Percentiles rank a stretch among this genome's conserved stretches.
Conservation (phyloP, 2,113 vertebrate species). For the Toxostoma redivivum region DNA sequence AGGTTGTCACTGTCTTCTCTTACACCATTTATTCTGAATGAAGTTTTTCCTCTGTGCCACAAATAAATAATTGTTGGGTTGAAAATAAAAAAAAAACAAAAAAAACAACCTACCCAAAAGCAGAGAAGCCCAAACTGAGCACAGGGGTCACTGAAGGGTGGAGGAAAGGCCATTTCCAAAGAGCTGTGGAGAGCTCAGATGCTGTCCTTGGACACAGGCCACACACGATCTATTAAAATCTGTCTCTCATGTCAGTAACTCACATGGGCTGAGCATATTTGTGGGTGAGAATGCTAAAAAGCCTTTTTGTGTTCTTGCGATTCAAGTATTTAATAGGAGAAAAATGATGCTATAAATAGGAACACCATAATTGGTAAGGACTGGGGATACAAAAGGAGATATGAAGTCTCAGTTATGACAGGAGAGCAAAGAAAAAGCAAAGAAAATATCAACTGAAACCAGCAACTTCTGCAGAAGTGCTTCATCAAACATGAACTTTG, state of each 20-base stretch:
- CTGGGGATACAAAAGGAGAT: slow-evolving; percentile 10
- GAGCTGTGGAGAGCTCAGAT: not conserved
- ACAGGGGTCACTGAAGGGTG: not conserved
- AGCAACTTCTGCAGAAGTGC: not conserved
- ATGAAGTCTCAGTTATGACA: not conserved
- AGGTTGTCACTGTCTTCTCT: not conserved
- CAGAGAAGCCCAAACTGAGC: not conserved
- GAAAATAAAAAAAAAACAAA: not conserved
- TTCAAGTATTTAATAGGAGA: slow-evolving; percentile 41
- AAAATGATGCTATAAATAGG: slow-evolving; percentile 38
- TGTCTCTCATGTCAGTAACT: slow-evolving; percentile 10
- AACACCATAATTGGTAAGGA: slow-evolving; percentile 49
- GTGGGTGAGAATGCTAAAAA: slow-evolving; percentile 32
- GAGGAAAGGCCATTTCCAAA: not conserved
- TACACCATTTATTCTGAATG: not conserved
- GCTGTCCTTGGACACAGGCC: not conserved
- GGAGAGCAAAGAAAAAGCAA: slow-evolving; percentile 2
- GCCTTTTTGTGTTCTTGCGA: slow-evolving; percentile 24
- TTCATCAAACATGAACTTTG: slow-evolving; percentile 17
- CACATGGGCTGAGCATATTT: slow-evolving; percentile 15
- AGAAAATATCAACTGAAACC: not conserved
- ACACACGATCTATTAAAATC: not conserved
- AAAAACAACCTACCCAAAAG: not conserved
- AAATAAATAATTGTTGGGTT: not conserved
- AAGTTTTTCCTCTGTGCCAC: not conserved